Evolutionary conservation across 2,888 invertebrate genomes (phyloP), one percentile per base, ranked within the genome.

Genomic region (Drosophila koepferae): DNA sequence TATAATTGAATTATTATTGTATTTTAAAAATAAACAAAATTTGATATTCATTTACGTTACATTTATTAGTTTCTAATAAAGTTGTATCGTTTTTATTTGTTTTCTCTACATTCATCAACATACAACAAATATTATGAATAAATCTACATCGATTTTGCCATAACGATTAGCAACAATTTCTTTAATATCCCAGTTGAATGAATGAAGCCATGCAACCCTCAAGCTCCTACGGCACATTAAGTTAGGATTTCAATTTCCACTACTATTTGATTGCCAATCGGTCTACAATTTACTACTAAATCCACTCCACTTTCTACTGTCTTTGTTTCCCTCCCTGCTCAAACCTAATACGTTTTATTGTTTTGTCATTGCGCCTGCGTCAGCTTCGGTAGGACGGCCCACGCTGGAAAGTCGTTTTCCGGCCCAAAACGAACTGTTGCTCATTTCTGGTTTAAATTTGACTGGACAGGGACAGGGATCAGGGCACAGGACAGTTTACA

Each of bases 391-490:
- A 10, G 31, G 23, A 40, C 43, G 4, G 9, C 31, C 55, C 44
- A 55, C 43, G 31, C 77, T 90, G 87, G 89, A 85, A 84, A 56
- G 58, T 46, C 59, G 51, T 58, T 48, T 63, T 61, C 46, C 61
- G 61, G 28, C 60, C 51, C 55, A 83, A 72, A 85, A 86, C 89
- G 89, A 85, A 90, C 84, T 85, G 84, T 85, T 85, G 90, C 84
- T 90, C 84, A 68, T 74, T 63, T 67, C 20, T 46, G 34, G 28
- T 18, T 56, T 14, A 14, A 61, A 60, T 36, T 43, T 40, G 14
- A 23, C 18, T 58, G 46, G 20, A 43, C 46, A 16, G 31, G 1
- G 55, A 8, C 41, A 12, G 36, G 18, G 18, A 8, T 9, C 18
- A 9, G 14, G 12, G 12, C 9, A 23, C 36, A 9, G 46, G 2